Evolutionary conservation across 2,113 vertebrate genomes (phyloP).

Genomic region (Dermatemys mawii): DNA sequence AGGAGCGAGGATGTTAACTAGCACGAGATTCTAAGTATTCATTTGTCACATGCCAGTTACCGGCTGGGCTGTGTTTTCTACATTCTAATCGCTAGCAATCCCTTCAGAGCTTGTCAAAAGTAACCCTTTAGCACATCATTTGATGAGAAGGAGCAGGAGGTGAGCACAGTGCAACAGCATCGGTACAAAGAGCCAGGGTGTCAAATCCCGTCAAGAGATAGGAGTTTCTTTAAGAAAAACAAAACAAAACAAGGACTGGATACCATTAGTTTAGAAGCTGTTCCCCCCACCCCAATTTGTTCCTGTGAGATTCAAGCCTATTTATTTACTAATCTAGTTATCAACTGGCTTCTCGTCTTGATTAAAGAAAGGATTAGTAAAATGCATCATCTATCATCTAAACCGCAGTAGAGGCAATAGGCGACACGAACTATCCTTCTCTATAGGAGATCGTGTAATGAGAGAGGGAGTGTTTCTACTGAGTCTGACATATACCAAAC

Average conservation of each 20-base stretch:
- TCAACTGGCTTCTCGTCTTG: constrained; percentile 5
- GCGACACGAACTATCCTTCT: background rate
- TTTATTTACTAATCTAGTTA: background rate
- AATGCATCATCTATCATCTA: background rate
- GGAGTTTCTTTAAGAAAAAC: rapidly evolving
- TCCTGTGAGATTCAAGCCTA: background rate
- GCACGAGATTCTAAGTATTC: background rate
- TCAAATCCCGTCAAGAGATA: background rate
- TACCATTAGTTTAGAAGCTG: background rate
- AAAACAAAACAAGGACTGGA: rapidly evolving
- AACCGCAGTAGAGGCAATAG: background rate
- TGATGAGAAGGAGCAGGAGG: background rate
- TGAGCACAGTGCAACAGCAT: background rate
- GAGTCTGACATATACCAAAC: background rate
- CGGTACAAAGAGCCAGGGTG: rapidly evolving
- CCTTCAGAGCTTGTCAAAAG: background rate
- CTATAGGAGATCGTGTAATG: rapidly evolving
- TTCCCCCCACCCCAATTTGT: constrained; percentile 17
- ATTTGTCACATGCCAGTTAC: background rate
- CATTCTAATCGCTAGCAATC: background rate
- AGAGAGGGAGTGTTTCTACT: background rate
- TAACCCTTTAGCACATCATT: background rate
- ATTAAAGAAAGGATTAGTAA: background rate
- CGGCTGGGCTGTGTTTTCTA: background rate
- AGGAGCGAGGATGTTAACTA: background rate